These are phyloP conservation scores for Heliconius nattereri DNA, from an alignment of 1,140 invertebrate species.

Conservation along the genomic window DNA sequence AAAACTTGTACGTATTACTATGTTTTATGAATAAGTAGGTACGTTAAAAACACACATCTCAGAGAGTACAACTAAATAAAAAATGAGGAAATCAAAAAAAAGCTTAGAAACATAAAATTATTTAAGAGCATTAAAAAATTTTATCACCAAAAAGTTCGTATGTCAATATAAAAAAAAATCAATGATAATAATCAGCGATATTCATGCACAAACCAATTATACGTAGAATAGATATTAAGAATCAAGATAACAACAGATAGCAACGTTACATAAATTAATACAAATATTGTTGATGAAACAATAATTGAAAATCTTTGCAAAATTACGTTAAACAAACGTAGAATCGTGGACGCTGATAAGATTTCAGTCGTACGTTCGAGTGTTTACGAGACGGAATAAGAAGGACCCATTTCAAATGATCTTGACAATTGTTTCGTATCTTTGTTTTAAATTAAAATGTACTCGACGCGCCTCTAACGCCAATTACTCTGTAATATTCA, in stretches of 20 bases:
- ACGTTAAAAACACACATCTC: not conserved
- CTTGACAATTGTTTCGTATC: conserved; percentile 29
- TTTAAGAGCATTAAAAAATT: not conserved
- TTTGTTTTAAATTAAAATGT: conserved; percentile 13
- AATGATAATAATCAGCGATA: conserved; percentile 18
- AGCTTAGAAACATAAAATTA: conserved; percentile 9
- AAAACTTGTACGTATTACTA: conserved; percentile 11
- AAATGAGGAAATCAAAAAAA: conserved; percentile 1
- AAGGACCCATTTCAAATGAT: conserved; percentile 16
- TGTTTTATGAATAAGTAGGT: not conserved
- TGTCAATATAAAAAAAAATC: conserved; percentile 20
- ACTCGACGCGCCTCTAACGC: not conserved
- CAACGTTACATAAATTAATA: conserved; percentile 38
- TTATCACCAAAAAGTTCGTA: conserved; percentile 18
- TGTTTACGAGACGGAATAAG: conserved; percentile 31
- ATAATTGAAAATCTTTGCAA: conserved; percentile 43
- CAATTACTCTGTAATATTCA: conserved; percentile 8
- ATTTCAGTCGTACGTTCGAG: conserved; percentile 40
- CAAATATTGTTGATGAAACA: conserved; percentile 24
- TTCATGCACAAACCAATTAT: conserved; percentile 17
- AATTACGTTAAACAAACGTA: conserved; percentile 40
- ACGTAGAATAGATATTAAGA: conserved; percentile 25
- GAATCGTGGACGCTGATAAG: conserved; percentile 31
- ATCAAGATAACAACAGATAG: conserved; percentile 37
- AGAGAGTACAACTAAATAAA: not conserved